Evolutionary conservation across 2,888 invertebrate species (phyloP).

Genomic region (Drosophila kambysellisi): DNA sequence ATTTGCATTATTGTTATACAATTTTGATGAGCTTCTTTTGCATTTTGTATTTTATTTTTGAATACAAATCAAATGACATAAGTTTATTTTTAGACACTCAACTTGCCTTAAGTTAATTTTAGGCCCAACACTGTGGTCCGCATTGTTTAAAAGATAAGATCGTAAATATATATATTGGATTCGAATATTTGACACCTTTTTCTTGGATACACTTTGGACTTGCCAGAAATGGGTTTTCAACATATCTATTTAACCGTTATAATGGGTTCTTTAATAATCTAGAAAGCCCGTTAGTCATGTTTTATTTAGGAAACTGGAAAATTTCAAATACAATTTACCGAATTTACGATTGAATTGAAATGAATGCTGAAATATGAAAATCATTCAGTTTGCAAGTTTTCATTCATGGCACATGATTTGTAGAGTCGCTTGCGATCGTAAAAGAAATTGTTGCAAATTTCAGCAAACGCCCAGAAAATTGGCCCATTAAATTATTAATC

Average conservation of each 20-base stretch:
- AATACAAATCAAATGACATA: slow-evolving; percentile 22
- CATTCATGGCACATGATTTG: not conserved
- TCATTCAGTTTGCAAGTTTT: not conserved
- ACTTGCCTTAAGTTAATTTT: not conserved
- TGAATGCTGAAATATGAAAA: not conserved
- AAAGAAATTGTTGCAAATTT: slow-evolving; percentile 77
- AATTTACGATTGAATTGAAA: not conserved
- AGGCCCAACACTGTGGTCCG: not conserved
- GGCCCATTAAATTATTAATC: slow-evolving; percentile 73
- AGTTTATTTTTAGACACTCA: not conserved
- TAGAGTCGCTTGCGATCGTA: slow-evolving; percentile 31
- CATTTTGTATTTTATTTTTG: slow-evolving; percentile 9
- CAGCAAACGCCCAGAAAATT: slow-evolving; percentile 65
- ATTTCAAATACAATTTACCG: not conserved
- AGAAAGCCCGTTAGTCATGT: not conserved
- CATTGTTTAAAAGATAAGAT: slow-evolving; percentile 1
- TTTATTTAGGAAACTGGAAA: not conserved
- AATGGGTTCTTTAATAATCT: not conserved
- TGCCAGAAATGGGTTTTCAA: not conserved
- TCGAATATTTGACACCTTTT: slow-evolving; percentile 17
- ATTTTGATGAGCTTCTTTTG: slow-evolving; percentile 10
- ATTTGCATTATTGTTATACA: slow-evolving; percentile 24
- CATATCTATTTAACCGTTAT: too few species aligned
- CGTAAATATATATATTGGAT: not conserved
- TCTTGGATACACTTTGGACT: not conserved